Percentiles rank a stretch among this genome's conserved stretches.
These are phyloP conservation scores for Lasioglossum malachurum DNA, from an alignment of 2,888 invertebrate species.

Conservation along the genomic window DNA sequence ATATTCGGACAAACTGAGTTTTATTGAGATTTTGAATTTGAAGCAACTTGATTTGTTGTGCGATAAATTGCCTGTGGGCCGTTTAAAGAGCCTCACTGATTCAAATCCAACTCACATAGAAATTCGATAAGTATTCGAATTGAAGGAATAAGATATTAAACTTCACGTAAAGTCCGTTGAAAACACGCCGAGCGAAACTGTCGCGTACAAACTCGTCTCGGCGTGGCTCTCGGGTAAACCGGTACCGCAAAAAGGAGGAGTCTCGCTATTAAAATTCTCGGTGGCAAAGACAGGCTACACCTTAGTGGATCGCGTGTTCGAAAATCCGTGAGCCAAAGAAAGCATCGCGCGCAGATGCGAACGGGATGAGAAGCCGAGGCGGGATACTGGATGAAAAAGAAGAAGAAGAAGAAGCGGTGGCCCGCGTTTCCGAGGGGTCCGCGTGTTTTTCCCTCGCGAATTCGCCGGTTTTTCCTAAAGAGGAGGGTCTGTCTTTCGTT, in stretches of 20 bases:
- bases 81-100: no score
- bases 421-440: background rate
- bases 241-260: slow-evolving; percentile 12
- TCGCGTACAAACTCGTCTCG: background rate
- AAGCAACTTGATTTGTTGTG: no score
- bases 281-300: slow-evolving; percentile 14
- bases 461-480: slow-evolving; percentile 37
- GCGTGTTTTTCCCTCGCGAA: slow-evolving; percentile 27
- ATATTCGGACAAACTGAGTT: no score
- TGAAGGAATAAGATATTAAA: no score
- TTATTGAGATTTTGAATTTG: no score
- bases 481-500: slow-evolving; percentile 32
- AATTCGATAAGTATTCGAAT: no score
- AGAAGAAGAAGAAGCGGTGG: background rate
- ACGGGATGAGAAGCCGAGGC: background rate
- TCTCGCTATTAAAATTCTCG: slow-evolving; percentile 26
- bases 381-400: background rate
- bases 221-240: slow-evolving; percentile 21
- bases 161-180: background rate
- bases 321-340: slow-evolving; percentile 27
- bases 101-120: no score
- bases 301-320: slow-evolving; percentile 34
- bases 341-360: background rate
- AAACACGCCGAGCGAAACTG: background rate
- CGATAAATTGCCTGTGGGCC: no score